Conservation (phyloP, 2,888 invertebrate genomes). For the Habroteleia sp. region DNA sequence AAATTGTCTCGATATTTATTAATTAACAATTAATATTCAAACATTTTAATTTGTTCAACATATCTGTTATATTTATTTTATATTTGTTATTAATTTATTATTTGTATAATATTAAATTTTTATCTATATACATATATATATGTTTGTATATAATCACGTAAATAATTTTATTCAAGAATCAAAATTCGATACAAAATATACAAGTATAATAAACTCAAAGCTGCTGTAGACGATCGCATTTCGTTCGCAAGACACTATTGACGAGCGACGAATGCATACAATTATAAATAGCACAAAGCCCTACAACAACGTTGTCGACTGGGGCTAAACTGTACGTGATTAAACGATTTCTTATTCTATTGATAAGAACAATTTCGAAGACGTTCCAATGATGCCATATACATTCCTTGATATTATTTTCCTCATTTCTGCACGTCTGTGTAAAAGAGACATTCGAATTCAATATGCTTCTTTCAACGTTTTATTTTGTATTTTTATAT, state of each 20-base stretch:
- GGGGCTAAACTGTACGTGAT: slow-evolving; percentile 73
- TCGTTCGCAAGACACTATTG: slow-evolving; percentile 71
- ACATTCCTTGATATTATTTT: slow-evolving; percentile 32
- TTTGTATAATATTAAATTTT: too few relatives aligned
- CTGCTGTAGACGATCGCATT: slow-evolving; percentile 74
- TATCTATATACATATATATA: too few relatives aligned
- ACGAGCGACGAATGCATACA: slow-evolving; percentile 77
- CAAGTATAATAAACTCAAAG: slow-evolving; percentile 20
- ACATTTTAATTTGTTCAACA: too few relatives aligned
- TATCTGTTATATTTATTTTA: too few relatives aligned
- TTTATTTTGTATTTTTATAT: slow-evolving; percentile 37
- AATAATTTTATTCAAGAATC: background rate
- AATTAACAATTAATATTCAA: too few relatives aligned
- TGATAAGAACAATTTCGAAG: slow-evolving; percentile 33
- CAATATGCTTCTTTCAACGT: background rate
- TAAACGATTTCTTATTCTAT: slow-evolving; percentile 40
- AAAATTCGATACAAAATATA: background rate
- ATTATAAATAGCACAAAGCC: slow-evolving; percentile 81
- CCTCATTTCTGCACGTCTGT: slow-evolving; percentile 3
- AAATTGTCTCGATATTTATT: too few relatives aligned
- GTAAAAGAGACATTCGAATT: slow-evolving; percentile 3
- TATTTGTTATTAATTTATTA: too few relatives aligned
- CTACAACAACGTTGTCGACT: too few relatives aligned
- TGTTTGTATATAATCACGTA: too few relatives aligned
- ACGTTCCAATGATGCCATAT: slow-evolving; percentile 22